Evolutionary conservation across 2,888 invertebrate genomes (phyloP).

Genomic region (Fissipunctia ypsillon): DNA sequence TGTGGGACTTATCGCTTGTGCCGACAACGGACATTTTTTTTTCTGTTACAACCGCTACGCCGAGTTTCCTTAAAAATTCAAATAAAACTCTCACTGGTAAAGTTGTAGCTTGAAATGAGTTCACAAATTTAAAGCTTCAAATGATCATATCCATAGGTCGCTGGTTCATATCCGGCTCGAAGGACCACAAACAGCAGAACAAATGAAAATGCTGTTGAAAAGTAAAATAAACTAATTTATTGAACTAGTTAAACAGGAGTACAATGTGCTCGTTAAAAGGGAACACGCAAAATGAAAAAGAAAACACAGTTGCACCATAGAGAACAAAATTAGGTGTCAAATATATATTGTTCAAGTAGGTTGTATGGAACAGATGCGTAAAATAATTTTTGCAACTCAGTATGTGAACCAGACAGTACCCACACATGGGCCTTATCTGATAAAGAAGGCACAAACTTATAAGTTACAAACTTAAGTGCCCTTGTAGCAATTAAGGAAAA

Average conservation of each 20-base stretch:
- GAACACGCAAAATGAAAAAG: neutral
- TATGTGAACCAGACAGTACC: neutral
- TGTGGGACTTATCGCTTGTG: conserved; percentile 39
- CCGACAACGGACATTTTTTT: conserved; percentile 22
- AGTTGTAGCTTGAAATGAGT: neutral
- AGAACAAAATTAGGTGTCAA: neutral
- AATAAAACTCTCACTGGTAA: neutral
- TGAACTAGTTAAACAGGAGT: neutral
- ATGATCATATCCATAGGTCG: neutral
- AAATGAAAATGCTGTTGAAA: neutral
- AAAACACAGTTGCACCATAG: neutral
- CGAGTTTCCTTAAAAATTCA: neutral
- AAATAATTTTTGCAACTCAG: neutral
- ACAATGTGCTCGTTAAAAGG: too few relatives aligned
- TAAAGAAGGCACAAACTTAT: neutral
- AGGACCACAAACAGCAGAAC: neutral
- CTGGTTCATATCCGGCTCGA: neutral
- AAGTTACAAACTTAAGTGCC: neutral
- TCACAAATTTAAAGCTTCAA: neutral
- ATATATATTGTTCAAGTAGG: too few relatives aligned
- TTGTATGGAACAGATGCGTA: neutral
- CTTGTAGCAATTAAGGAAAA: neutral
- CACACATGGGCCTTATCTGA: neutral
- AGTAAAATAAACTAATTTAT: neutral
- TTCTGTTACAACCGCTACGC: conserved; percentile 19